Evolutionary conservation across 2,888 invertebrate genomes (phyloP).

Genomic region (Stegophylla sp.): DNA sequence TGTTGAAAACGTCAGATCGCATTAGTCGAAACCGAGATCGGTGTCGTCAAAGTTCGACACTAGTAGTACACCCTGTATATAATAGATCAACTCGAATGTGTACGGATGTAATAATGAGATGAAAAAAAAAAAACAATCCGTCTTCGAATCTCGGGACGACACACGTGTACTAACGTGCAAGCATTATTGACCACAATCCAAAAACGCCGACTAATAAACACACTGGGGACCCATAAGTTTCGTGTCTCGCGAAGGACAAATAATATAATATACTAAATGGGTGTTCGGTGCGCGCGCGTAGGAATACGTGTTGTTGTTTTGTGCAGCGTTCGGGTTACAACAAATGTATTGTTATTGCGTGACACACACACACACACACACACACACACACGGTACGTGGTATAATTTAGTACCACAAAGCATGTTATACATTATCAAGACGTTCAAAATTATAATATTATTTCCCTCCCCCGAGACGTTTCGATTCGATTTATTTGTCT

Average conservation of each 20-base stretch:
- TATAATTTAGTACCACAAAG: neutral
- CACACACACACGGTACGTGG: neutral
- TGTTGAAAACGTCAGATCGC: too few species aligned
- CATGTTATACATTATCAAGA: too few species aligned
- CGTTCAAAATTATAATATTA: too few species aligned
- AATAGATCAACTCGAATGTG: neutral
- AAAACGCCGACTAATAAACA: constrained; percentile 51
- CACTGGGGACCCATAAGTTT: constrained; percentile 50
- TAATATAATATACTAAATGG: neutral
- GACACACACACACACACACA: too few species aligned
- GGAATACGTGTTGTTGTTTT: constrained; percentile 26
- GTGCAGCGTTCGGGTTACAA: too few species aligned
- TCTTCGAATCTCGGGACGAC: constrained; percentile 16
- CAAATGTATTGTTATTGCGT: too few species aligned
- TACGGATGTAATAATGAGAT: neutral
- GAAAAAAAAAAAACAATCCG: constrained; percentile 40
- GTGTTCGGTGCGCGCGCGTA: constrained; percentile 3
- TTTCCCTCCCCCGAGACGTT: too few species aligned
- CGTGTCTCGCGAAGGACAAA: constrained; percentile 20
- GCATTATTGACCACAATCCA: constrained; percentile 55
- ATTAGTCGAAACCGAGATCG: too few species aligned
- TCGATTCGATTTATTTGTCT: too few species aligned
- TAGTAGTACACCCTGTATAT: too few species aligned
- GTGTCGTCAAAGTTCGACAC: too few species aligned
- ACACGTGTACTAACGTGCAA: neutral